Conservation (phyloP, 1,140 invertebrate species). For the Brachionus asplanchnoidis region DNA sequence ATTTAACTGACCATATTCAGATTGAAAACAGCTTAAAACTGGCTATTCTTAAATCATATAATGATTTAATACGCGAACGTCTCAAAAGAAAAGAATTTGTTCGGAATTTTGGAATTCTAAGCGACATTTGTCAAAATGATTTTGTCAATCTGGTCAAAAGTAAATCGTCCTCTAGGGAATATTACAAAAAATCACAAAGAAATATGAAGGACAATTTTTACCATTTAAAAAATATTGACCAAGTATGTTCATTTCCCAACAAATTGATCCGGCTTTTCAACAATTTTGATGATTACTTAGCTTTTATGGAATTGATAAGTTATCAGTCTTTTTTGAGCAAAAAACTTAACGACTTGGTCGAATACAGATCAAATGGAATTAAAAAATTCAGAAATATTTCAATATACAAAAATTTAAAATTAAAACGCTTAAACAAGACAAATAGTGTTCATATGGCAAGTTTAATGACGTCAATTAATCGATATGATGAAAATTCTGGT, state of each 20-base stretch:
- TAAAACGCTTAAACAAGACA: conserved; percentile 17
- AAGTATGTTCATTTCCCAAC: neutral
- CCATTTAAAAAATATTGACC: neutral
- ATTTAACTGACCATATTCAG: neutral
- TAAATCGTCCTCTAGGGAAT: neutral
- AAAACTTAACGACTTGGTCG: conserved; percentile 6
- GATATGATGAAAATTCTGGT: conserved; percentile 6
- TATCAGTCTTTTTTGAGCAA: neutral
- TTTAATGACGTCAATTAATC: conserved; percentile 5
- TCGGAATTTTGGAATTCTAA: neutral
- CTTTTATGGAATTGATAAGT: neutral
- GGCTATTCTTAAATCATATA: conserved; percentile 7
- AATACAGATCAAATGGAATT: conserved; percentile 14
- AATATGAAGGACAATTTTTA: neutral
- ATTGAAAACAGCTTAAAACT: neutral
- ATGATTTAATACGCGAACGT: conserved; percentile 18
- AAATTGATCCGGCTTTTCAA: neutral
- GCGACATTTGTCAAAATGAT: neutral
- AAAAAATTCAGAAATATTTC: neutral
- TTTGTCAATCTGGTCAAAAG: neutral
- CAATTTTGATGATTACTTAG: neutral
- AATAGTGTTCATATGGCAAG: conserved; percentile 3
- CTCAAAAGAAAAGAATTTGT: neutral
- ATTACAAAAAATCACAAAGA: neutral
- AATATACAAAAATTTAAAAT: conserved; percentile 40